Percentiles rank a stretch among this genome's conserved stretches.
These are phyloP conservation scores for Nebria brevicollis DNA, from an alignment of 2,888 invertebrate genomes.

Conservation along the genomic window DNA sequence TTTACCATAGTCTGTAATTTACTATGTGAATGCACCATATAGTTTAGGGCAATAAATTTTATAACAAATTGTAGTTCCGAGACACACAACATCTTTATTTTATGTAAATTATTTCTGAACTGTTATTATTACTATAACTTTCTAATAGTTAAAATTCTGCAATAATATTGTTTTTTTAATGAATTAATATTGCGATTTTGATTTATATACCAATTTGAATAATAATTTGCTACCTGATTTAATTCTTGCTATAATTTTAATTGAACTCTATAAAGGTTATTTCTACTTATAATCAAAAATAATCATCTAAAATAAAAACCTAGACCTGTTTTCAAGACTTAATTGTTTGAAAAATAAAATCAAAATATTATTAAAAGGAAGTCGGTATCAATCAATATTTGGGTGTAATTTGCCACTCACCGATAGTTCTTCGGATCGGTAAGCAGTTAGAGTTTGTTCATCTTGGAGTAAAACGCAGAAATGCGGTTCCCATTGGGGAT, in stretches of 20 bases:
- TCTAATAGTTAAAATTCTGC: conserved; percentile 26
- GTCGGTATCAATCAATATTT: conserved; percentile 53
- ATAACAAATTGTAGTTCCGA: background rate
- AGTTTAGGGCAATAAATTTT: conserved; percentile 26
- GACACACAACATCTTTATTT: conserved; percentile 23
- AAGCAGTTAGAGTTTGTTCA: conserved; percentile 78
- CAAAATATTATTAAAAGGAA: background rate
- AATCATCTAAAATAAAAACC: background rate
- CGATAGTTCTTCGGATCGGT: conserved; percentile 82
- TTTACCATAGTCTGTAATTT: background rate
- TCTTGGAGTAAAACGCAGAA: conserved; percentile 83
- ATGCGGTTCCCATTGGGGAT: conserved; percentile 75
- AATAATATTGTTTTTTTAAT: conserved; percentile 9
- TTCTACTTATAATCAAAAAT: background rate
- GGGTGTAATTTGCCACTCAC: conserved; percentile 66
- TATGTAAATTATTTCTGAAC: conserved; percentile 31
- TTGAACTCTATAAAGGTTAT: background rate
- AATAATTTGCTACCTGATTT: conserved; percentile 12
- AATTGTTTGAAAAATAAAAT: background rate
- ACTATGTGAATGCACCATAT: background rate
- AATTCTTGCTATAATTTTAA: background rate
- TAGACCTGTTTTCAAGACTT: background rate
- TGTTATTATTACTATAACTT: conserved; percentile 25
- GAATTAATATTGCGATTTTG: conserved; percentile 2
- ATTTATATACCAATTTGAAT: background rate